phyloP scores from a whole-genome alignment of 2,113 vertebrate genomes.

The Euleptes europaea region DNA sequence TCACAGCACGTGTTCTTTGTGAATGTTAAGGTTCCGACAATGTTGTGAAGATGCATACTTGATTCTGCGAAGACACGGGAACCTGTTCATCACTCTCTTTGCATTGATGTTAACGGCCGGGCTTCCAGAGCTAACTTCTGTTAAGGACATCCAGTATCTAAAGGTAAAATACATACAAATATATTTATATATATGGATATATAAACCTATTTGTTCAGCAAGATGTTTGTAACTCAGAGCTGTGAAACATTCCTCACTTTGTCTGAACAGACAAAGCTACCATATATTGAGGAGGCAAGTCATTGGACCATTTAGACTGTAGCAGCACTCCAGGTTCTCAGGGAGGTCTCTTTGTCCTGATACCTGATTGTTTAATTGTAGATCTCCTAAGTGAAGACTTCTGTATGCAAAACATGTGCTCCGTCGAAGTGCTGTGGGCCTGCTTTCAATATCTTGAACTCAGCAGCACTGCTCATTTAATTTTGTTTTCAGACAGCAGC shows the following conservation, averaged over 20 bases:
- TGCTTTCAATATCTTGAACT: background rate
- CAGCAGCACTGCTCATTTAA: background rate
- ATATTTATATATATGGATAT: no score
- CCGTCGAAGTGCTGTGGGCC: background rate
- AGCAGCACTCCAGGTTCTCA: background rate
- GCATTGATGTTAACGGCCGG: slow-evolving; percentile 98
- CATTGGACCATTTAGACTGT: background rate
- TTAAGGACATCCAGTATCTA: slow-evolving; percentile 99
- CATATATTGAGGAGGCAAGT: background rate
- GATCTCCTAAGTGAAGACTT: background rate
- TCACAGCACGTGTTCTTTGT: background rate
- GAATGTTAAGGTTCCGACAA: slow-evolving; percentile 86
- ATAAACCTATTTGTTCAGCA: no score
- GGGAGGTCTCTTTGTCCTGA: background rate
- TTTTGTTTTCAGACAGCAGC: background rate
- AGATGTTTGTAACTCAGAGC: background rate
- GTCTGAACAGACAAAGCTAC: background rate
- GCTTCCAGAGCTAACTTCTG: slow-evolving; percentile 94
- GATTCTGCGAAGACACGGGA: slow-evolving; percentile 91
- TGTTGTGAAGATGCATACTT: slow-evolving; percentile 96
- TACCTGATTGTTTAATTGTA: background rate
- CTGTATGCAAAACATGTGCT: background rate
- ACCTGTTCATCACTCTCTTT: slow-evolving; percentile 97
- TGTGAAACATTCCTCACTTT: background rate
- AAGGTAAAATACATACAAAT: slow-evolving; percentile 80